Conservation (phyloP, 2,888 invertebrate species). For the Caenorhabditis sp. region DNA sequence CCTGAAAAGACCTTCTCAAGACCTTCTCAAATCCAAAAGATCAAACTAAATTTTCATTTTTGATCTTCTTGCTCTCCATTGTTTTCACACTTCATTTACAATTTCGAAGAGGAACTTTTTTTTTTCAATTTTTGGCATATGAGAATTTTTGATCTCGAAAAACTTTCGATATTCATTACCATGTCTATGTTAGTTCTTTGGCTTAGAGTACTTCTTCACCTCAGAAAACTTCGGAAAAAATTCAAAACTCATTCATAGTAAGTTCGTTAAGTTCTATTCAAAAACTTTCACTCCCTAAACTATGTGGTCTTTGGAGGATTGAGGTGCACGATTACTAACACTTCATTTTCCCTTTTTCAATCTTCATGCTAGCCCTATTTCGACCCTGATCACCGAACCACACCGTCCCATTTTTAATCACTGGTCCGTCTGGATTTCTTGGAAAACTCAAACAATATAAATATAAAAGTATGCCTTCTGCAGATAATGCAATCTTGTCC, state of each 20-base stretch:
- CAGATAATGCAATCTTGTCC: conserved; percentile 1
- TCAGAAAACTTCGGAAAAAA: neutral
- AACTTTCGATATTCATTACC: neutral
- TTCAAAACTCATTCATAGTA: neutral
- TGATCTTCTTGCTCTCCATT: neutral
- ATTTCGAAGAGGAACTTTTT: neutral
- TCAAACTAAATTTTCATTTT: neutral
- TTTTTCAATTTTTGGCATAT: neutral
- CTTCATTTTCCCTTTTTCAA: neutral
- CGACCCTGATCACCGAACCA: neutral
- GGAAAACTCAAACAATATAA: neutral
- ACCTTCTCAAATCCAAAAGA: too few species aligned
- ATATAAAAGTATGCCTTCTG: neutral
- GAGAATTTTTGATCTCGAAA: neutral
- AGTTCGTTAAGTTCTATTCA: conserved; percentile 5
- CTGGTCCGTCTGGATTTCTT: conserved; percentile 5
- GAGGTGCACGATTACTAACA: neutral
- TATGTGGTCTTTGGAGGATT: conserved; percentile 2
- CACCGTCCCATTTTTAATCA: conserved; percentile 7
- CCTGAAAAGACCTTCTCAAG: too few species aligned
- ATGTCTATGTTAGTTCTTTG: neutral
- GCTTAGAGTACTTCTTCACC: neutral
- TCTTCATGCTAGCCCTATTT: neutral
- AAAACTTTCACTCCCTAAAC: neutral
- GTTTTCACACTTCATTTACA: neutral